A percentile compares a stretch with the other conserved stretches of the same genome.
phyloP scores from a whole-genome alignment of 2,113 vertebrate genomes.

The Lonchura striata region DNA sequence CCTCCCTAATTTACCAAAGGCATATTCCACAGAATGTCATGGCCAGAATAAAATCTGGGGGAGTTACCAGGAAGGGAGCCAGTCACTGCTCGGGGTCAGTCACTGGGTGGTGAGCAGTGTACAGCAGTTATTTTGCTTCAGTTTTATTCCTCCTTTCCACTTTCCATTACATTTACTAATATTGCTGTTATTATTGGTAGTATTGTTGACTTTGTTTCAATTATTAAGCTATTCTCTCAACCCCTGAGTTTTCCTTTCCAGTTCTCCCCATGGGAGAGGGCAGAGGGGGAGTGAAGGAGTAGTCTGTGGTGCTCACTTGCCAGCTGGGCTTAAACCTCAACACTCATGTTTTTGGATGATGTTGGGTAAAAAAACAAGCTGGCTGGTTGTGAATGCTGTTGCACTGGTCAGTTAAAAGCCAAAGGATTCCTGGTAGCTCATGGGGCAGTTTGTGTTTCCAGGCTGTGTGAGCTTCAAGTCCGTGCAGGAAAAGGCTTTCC shows the following conservation, averaged over 20 bases:
- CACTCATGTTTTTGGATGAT: neutral
- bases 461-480: neutral
- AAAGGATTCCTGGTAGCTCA: neutral
- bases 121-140: neutral
- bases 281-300: neutral
- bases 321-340: neutral
- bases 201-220: neutral
- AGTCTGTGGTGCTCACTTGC: neutral
- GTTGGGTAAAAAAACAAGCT: neutral
- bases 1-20: neutral
- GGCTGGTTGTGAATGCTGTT: neutral
- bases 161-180: neutral
- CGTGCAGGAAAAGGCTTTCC: neutral
- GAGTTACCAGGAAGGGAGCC: neutral
- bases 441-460: neutral
- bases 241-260: neutral
- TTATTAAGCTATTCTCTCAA: neutral
- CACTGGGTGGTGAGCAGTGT: neutral
- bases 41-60: neutral
- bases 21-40: neutral
- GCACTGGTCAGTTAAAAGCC: neutral
- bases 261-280: neutral
- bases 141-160: neutral
- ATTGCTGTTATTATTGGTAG: neutral
- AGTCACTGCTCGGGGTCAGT: fast-evolving